Evolutionary conservation across 2,113 vertebrate genomes (phyloP), one percentile per base, ranked within the genome.

Genomic region (Synodontis membranacea): DNA sequence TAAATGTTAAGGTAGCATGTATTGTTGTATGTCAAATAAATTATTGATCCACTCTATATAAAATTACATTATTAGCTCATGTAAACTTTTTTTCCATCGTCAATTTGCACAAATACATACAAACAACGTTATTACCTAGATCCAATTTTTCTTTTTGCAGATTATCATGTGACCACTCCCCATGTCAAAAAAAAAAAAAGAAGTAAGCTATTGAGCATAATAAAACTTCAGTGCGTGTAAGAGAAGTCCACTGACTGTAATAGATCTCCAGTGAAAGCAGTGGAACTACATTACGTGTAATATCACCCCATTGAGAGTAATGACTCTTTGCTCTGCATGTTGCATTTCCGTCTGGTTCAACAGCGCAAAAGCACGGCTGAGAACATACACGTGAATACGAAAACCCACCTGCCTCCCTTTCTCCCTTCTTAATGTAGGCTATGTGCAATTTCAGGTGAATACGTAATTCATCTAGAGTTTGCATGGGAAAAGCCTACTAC

Each of bases 261-360:
- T 9, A 31, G 39, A 82, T 82, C 39, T 44, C 58, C 56, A 60
- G 2, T 62, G 42, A 44, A 60, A 62, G 80, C 93, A 92, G 93
- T 91, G 92, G 87, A 93, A 91, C 90, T 92, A 91, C 89, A 92
- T 93, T 91, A 91, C 92, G 92, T 93, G 91, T 94, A 94, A 94
- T 94, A 66, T 82, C 56, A 92, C 90, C 91, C 91, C 88, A 92
- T 92, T 91, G 91, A 93, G 93, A 94, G 92, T 94, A 94, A 94
- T 94, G 93, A 94, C 93, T 91, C 93, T 87, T 81, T 89, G 89
- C 91, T 76, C 88, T 74, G 82, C 86, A 85, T 86, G 91, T 86
- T 91, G 92, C 91, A 92, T 90, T 94, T 93, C 91, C 88, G 89
- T 90, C 91, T 90, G 89, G 91, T 93, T 91, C 91, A 92, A 91